Evolutionary conservation across 2,888 invertebrate genomes (phyloP).

Genomic region (Diaprepes abbreviatus): DNA sequence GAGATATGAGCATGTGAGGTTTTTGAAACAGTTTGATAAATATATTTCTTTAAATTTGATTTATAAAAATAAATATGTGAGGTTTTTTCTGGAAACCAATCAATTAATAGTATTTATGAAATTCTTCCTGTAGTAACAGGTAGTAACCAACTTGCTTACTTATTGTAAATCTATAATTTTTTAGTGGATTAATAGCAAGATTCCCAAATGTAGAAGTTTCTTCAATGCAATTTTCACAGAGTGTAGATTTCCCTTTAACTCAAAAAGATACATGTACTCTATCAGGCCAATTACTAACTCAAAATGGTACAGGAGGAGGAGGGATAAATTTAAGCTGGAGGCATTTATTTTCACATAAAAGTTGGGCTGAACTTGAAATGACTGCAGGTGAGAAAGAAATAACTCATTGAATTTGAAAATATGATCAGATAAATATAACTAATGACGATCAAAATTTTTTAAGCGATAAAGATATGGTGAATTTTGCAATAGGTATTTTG

Average conservation of each 20-base stretch:
- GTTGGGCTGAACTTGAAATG: constrained; percentile 89
- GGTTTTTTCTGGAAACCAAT: too few species aligned
- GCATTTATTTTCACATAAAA: constrained; percentile 84
- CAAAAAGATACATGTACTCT: constrained; percentile 87
- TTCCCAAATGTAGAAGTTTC: constrained; percentile 89
- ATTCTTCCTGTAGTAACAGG: not conserved
- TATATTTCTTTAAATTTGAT: too few species aligned
- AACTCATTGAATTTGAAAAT: too few species aligned
- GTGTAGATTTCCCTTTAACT: constrained; percentile 93
- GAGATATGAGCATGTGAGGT: too few species aligned
- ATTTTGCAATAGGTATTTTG: too few species aligned
- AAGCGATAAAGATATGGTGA: too few species aligned
- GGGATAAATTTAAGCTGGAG: constrained; percentile 84
- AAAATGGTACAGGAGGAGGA: constrained; percentile 89
- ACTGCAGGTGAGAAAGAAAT: constrained; percentile 75
- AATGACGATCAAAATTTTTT: too few species aligned
- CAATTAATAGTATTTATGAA: not conserved
- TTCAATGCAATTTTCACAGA: constrained; percentile 93
- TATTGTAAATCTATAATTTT: too few species aligned
- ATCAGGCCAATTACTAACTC: constrained; percentile 85
- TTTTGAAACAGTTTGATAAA: too few species aligned
- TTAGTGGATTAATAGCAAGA: constrained; percentile 37
- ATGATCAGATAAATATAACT: too few species aligned
- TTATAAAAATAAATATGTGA: too few species aligned
- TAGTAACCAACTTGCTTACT: not conserved